Evolutionary conservation across 2,888 invertebrate genomes (phyloP).

Genomic region (Congeria kusceri): DNA sequence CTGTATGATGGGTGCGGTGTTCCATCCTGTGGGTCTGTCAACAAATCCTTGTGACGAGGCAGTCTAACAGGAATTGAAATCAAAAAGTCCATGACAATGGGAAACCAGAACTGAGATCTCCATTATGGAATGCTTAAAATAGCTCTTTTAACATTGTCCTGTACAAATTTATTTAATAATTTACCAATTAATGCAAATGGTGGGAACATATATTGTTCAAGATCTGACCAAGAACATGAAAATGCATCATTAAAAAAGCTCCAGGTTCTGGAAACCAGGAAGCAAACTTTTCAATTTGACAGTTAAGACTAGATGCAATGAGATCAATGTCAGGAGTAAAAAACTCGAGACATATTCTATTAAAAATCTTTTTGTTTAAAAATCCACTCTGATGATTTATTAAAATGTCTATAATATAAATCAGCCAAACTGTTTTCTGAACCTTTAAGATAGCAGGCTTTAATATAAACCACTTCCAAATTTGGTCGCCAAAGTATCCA

Average conservation of each 20-base stretch:
- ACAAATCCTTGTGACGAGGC: conserved; percentile 23
- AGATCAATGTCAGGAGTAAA: conserved; percentile 9
- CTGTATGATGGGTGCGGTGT: background rate
- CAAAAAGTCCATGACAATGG: conserved; percentile 29
- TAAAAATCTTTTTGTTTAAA: conserved; percentile 5
- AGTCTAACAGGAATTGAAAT: conserved; percentile 35
- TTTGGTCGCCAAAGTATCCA: background rate
- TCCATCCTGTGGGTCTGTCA: background rate
- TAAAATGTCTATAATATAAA: conserved; percentile 9
- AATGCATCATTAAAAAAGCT: conserved; percentile 5
- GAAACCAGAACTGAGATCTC: conserved; percentile 42
- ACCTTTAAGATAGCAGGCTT: too few relatives aligned
- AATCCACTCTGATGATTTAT: conserved; percentile 8
- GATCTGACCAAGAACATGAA: background rate
- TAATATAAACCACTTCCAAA: conserved; percentile 3
- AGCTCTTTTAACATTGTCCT: conserved; percentile 31
- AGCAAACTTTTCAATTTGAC: background rate
- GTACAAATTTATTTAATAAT: conserved; percentile 35
- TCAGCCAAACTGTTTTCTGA: too few relatives aligned
- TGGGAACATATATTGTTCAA: conserved; percentile 41
- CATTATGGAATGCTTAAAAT: conserved; percentile 41
- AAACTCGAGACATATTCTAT: background rate
- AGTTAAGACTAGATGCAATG: conserved; percentile 4
- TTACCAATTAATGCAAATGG: conserved; percentile 42
- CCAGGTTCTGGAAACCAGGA: conserved; percentile 5